These are phyloP conservation scores for Holacanthella duospinosa DNA, from an alignment of 2,888 invertebrate species.

Conservation along the genomic window DNA sequence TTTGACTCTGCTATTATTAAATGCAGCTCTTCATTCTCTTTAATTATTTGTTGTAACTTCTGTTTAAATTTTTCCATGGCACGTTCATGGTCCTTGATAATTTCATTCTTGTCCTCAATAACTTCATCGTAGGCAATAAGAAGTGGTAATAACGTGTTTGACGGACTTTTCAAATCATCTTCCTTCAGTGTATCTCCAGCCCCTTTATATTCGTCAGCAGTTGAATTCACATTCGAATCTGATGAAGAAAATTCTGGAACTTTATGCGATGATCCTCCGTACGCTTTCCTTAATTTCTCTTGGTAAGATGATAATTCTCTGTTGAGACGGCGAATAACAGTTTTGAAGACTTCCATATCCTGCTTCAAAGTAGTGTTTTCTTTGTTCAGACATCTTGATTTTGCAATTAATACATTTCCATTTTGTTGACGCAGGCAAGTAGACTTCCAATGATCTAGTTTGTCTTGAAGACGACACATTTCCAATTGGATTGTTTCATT, in stretches of 20 bases:
- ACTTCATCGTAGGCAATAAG: slow-evolving; percentile 34
- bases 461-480: slow-evolving; percentile 4
- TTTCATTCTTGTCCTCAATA: slow-evolving; percentile 32
- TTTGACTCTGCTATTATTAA: slow-evolving; percentile 22
- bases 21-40: slow-evolving; percentile 33
- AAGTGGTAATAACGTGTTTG: slow-evolving; percentile 22
- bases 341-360: slow-evolving; percentile 32
- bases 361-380: slow-evolving; percentile 28
- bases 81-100: slow-evolving; percentile 29
- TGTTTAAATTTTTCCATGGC: slow-evolving; percentile 24
- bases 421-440: background rate
- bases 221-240: slow-evolving; percentile 9
- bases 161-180: slow-evolving; percentile 16
- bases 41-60: slow-evolving; percentile 19
- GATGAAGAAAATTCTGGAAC: slow-evolving; percentile 25
- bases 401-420: slow-evolving; percentile 21
- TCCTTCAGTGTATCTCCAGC: background rate
- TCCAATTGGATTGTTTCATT: slow-evolving; percentile 4
- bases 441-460: background rate
- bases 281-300: slow-evolving; percentile 23
- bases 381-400: slow-evolving; percentile 21
- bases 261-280: slow-evolving; percentile 13
- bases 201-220: slow-evolving; percentile 2
- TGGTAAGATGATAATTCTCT: slow-evolving; percentile 30
- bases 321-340: slow-evolving; percentile 31